Conservation (phyloP, 2,888 invertebrate species). For the Dimorphilus gyrociliatus region DNA sequence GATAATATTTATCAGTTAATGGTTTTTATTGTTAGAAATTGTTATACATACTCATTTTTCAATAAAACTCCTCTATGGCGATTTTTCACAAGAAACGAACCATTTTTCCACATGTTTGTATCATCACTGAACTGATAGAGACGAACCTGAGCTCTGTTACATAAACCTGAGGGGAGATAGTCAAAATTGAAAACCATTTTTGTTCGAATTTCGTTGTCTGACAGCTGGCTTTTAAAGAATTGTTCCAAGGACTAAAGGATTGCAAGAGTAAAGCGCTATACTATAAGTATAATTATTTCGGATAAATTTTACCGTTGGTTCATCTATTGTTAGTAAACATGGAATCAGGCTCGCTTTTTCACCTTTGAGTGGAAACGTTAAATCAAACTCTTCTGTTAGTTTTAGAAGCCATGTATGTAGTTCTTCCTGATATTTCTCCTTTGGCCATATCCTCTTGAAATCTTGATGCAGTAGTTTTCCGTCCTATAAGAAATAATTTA, state of each 20-base stretch:
- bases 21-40: no score
- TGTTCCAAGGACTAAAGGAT: no score
- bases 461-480: slow-evolving; percentile 27
- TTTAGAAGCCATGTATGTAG: slow-evolving; percentile 31
- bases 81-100: slow-evolving; percentile 26
- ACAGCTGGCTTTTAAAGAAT: no score
- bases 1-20: no score
- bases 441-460: slow-evolving; percentile 25
- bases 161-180: slow-evolving; percentile 33
- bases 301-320: slow-evolving; percentile 18
- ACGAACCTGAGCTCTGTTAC: slow-evolving; percentile 34
- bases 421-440: slow-evolving; percentile 16
- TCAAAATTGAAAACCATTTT: slow-evolving; percentile 33
- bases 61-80: slow-evolving; percentile 23
- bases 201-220: slow-evolving; percentile 18
- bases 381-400: slow-evolving; percentile 36
- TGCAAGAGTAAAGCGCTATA: no score
- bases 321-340: slow-evolving; percentile 24
- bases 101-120: slow-evolving; percentile 26
- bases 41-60: slow-evolving; percentile 16
- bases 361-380: slow-evolving; percentile 27
- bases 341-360: slow-evolving; percentile 26
- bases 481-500: no score
- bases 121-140: slow-evolving; percentile 23
- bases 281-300: no score